A percentile compares a stretch with the other conserved stretches of the same genome.
phyloP scores from a whole-genome alignment of 64 coral and sea anemone genomes.

The Montipora cactus region DNA sequence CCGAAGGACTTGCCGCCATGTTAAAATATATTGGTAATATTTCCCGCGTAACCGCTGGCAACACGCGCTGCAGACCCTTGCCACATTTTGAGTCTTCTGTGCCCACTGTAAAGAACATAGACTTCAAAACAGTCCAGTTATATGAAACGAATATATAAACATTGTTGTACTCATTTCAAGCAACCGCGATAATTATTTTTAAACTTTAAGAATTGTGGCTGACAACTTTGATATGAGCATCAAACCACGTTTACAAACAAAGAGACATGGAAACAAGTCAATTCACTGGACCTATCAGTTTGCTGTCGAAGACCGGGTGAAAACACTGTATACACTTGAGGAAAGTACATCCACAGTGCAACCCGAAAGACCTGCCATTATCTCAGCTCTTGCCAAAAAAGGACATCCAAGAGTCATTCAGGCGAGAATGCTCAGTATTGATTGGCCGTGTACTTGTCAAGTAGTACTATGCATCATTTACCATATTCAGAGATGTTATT shows the following conservation, averaged over 20 bases:
- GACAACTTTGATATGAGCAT: conserved; percentile 66
- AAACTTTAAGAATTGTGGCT: conserved; percentile 45
- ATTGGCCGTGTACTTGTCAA: conserved; percentile 45
- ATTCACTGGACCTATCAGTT: conserved; percentile 70
- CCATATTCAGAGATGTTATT: conserved; percentile 55
- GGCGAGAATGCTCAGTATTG: conserved; percentile 58
- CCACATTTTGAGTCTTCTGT: conserved; percentile 18
- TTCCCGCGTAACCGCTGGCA: neutral
- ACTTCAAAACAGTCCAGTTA: no score
- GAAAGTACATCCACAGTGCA: conserved; percentile 50
- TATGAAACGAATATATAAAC: no score
- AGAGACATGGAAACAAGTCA: conserved; percentile 44
- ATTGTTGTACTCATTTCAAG: neutral
- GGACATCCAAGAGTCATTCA: conserved; percentile 52
- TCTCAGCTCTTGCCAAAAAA: conserved; percentile 45
- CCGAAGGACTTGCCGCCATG: conserved; percentile 22
- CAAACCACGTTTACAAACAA: conserved; percentile 40
- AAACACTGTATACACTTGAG: neutral
- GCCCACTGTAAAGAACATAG: neutral
- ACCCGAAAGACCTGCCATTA: conserved; percentile 47
- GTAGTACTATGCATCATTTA: conserved; percentile 46
- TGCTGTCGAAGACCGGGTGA: conserved; percentile 38
- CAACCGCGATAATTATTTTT: neutral
- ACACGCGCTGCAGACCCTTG: neutral
- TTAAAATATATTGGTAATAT: neutral